phyloP scores from a whole-genome alignment of 1,140 invertebrate species.

The Diuraphis noxia region DNA sequence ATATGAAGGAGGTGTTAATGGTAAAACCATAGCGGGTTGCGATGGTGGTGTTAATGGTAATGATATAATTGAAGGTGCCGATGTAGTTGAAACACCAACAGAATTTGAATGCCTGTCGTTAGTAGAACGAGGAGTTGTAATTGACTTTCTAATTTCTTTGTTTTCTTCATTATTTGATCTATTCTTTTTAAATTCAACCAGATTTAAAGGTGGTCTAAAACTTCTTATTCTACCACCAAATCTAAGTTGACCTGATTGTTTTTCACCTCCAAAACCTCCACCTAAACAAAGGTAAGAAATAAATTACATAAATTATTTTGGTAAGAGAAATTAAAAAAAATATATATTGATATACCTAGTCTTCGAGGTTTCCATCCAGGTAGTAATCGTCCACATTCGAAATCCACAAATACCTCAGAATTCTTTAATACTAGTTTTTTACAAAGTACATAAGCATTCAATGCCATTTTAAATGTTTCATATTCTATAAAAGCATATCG shows the following conservation, averaged over 20 bases:
- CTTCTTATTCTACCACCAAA: slow-evolving; percentile 81
- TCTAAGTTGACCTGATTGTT: slow-evolving; percentile 83
- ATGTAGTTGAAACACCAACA: background rate
- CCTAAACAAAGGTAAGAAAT: slow-evolving; percentile 60
- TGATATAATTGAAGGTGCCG: background rate
- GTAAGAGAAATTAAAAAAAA: background rate
- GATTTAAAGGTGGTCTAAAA: slow-evolving; percentile 67
- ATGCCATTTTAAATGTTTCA: slow-evolving; percentile 66
- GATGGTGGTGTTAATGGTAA: slow-evolving; percentile 31
- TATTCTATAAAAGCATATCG: slow-evolving; percentile 87
- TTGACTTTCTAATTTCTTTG: background rate
- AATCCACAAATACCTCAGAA: slow-evolving; percentile 64
- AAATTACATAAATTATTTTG: background rate
- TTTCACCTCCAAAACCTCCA: slow-evolving; percentile 84
- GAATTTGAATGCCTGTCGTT: background rate
- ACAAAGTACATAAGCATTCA: slow-evolving; percentile 66
- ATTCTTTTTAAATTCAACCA: slow-evolving; percentile 55
- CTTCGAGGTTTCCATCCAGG: slow-evolving; percentile 82
- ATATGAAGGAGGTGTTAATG: background rate
- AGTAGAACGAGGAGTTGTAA: too few species aligned
- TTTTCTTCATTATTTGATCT: background rate
- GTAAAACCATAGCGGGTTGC: background rate
- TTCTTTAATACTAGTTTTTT: slow-evolving; percentile 73
- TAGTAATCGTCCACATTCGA: slow-evolving; percentile 64
- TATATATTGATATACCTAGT: slow-evolving; percentile 63